These are phyloP conservation scores for Athripsodes cinereus DNA, from an alignment of 2,888 invertebrate species.

Conservation along the genomic window DNA sequence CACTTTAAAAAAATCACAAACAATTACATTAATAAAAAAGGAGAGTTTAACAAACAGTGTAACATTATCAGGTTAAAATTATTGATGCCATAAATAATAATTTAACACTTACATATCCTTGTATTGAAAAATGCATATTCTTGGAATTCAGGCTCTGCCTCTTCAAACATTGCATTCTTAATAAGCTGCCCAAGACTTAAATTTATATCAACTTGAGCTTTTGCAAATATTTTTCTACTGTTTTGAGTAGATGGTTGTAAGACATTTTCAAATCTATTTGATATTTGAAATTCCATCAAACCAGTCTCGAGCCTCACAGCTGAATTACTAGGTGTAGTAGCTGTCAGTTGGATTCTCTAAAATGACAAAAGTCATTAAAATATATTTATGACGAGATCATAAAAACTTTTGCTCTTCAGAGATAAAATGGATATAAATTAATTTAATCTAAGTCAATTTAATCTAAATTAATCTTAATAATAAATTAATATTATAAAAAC, in stretches of 20 bases:
- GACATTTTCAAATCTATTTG: slow-evolving; percentile 89
- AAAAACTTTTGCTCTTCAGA: neutral
- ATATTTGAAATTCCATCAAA: slow-evolving; percentile 85
- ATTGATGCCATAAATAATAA: neutral
- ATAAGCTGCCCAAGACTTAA: slow-evolving; percentile 91
- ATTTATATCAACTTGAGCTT: slow-evolving; percentile 89
- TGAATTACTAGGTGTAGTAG: slow-evolving; percentile 95
- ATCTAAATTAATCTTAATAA: no score
- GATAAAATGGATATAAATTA: no score
- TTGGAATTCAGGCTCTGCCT: slow-evolving; percentile 96
- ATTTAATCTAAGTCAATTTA: no score
- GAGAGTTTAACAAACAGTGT: no score
- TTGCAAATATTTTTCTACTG: slow-evolving; percentile 65
- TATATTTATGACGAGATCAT: neutral
- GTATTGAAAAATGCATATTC: slow-evolving; percentile 98
- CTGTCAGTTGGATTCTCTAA: slow-evolving; percentile 91
- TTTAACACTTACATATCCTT: slow-evolving; percentile 59
- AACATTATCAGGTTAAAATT: no score
- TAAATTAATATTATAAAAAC: no score
- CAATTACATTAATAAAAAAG: no score
- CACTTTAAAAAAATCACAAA: no score
- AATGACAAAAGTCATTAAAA: slow-evolving; percentile 22
- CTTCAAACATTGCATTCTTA: slow-evolving; percentile 91
- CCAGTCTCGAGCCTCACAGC: slow-evolving; percentile 96
- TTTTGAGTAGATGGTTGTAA: slow-evolving; percentile 56